Base-by-base conservation (phyloP, 2,888 invertebrate species). In the Pycnomerus fuliginosus region DNA sequence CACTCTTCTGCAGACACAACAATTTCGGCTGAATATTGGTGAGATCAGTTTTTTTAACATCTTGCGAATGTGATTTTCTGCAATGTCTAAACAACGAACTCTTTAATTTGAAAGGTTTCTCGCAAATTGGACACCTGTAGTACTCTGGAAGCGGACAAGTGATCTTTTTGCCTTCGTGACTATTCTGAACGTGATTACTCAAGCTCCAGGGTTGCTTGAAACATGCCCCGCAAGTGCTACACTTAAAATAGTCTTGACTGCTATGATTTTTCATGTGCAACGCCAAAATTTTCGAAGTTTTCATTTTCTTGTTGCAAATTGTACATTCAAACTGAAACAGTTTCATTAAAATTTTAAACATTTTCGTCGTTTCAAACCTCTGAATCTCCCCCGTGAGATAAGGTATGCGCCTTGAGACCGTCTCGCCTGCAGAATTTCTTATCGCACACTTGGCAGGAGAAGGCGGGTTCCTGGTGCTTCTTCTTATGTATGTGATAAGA, bases 21-120 rank as follows among this genome's bases (percentile, higher is more conserved):
- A 25, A 1, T 23, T 45, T 41, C 1, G 37, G 29, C 16, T 17
- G 22, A 14, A 46, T 27, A 5, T 27, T 11, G n/a, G 11, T 29
- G 4, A 39, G 11, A 20, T 40, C 27, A 3, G 40, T 12, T 10
- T 33, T 44, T n/a, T 8, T 33, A 5, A 39, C 25, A 11, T 60
- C 56, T n/a, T n/a, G n/a, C 2, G 63, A 55, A 53, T 73, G 73
- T 11, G 51, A 53, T 22, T 49, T 58, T 28, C 57, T 60, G 11
- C 72, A 52, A 53, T 73, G 73, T 13, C 70, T 56, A 30, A 58
- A 48, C 13, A 73, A 44, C 3, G 71, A 72, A 48, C 64, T 62
- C 22, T 58, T 60, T 17, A 68, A 48, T 56, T 72, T 71, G 32
- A 73, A 60, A 17, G 58, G 58, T 23, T 59, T 64, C 4, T 59